Conservation (phyloP, 2,113 vertebrate species). For the Aleadryas rufinucha region DNA sequence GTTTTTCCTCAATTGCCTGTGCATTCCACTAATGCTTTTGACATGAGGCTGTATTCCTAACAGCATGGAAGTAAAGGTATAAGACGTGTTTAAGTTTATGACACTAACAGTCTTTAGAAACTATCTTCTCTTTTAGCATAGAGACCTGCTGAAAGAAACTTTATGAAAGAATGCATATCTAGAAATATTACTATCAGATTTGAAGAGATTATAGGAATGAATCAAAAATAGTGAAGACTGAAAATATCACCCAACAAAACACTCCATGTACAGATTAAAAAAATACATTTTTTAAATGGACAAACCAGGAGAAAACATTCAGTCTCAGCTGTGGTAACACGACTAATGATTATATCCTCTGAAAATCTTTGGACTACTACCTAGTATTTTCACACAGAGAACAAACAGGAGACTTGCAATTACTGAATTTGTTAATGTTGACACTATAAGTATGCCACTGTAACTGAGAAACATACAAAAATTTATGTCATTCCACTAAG, state of each 20-base stretch:
- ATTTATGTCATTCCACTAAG: neutral
- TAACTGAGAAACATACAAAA: neutral
- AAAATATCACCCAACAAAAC: neutral
- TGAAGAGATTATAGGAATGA: neutral
- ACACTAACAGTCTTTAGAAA: neutral
- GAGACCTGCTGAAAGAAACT: neutral
- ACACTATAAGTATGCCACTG: neutral
- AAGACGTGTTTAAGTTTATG: neutral
- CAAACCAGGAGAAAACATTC: neutral
- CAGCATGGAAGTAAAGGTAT: neutral
- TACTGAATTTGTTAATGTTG: neutral
- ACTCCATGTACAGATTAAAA: neutral
- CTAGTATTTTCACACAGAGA: neutral
- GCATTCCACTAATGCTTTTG: neutral
- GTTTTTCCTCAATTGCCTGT: neutral
- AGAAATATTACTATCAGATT: neutral
- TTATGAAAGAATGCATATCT: neutral
- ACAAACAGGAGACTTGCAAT: neutral
- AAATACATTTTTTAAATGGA: neutral
- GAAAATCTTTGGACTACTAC: neutral
- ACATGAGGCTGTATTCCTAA: neutral
- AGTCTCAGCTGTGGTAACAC: neutral
- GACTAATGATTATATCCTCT: neutral
- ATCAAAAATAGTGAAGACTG: neutral
- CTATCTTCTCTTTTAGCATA: neutral